Base-by-base conservation (phyloP, 2,888 invertebrate genomes). In the Oxyteleia sp. region DNA sequence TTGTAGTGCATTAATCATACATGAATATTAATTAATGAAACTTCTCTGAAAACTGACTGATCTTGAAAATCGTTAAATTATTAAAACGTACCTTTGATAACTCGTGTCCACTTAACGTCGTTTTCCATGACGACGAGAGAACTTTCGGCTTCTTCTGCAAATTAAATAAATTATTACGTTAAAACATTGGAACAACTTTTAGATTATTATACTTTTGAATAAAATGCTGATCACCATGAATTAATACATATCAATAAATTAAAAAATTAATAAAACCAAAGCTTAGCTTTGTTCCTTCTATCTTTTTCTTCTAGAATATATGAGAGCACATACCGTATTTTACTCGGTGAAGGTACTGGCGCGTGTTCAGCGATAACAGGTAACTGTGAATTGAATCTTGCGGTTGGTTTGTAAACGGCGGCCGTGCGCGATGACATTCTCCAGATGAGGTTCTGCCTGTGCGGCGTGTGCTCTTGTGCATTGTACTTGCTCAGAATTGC, bases 391-490 rank as follows among this genome's bases (percentile, higher is more conserved):
- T 95, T 96, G 75, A 97, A 95, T 75, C 96, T 96, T 92, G 96
- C 96, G 47, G 96, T 96, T 15, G 97, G 97, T 43, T 96, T 95
- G 69, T 96, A 94, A 84, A 96, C 95, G 92, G 96, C 94, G 86
- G 96, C 94, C 41, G 97, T 97, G 64, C 97, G 94, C 83, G 96
- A 96, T 8, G 96, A 97, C 74, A 97, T 94, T 78, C 95, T 94
- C 97, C 97, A 97, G 84, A 96, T 96, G 84, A 97, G 95, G 64
- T 96, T 95, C 93, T 97, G 97, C 4, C 96, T 94, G 90, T 96
- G 95, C 26, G 95, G 95, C 85, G 95, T 94, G 94, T 96, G 94
- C 91, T 96, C 93, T 93, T 95, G 94, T 59, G 96, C 96, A 92
- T 97, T 96, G 93, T 97, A 97, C 82, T 96, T 95, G 57, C 95